Evolutionary conservation across 2,888 invertebrate species (phyloP), one percentile per base, ranked within the genome.

Genomic region (Polydrusus tereticollis): DNA sequence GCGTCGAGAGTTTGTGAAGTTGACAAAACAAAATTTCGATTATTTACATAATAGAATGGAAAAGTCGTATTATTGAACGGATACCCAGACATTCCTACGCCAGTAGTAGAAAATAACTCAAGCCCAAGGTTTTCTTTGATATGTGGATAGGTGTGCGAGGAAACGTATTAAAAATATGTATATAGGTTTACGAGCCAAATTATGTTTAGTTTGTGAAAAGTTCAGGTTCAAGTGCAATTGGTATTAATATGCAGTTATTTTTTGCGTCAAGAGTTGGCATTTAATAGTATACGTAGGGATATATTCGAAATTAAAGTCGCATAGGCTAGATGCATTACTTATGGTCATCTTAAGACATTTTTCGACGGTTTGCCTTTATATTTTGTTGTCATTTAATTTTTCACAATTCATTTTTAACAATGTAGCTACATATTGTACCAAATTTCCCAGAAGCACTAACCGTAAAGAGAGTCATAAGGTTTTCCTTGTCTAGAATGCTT

Each of bases 51-150:
- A 55, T 10, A 29, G 29, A 16, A 10, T 12, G 0, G 8, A 10
- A 23, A 52, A 29, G 8, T 29, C 6, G 18, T 52, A 6, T 26
- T n/a, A 55, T 18, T 16, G 4, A 16, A 29, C 14, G 12, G 5
- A 16, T 29, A 55, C 29, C 26, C 29, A 18, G 52, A 55, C 52
- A 18, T 14, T n/a, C 16, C 33, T 55, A 29, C 52, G 29, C 29
- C 26, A 55, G 23, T 55, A 5, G 26, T 55, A 29, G 29, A 16
- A 29, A 10, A 55, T 55, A 55, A 55, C 29, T 29, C 29, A 55
- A 29, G 29, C 29, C 29, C 52, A 55, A 55, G 52, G 52, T 29
- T 55, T 29, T 26, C n/a, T 55, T 55, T 18, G 52, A 55, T 18
- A 29, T 55, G 29, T 8, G 52, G 16, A 50, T 45, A 20, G 45